Conservation (phyloP, 2,888 invertebrate genomes). For the Sminthurinus aureus region DNA sequence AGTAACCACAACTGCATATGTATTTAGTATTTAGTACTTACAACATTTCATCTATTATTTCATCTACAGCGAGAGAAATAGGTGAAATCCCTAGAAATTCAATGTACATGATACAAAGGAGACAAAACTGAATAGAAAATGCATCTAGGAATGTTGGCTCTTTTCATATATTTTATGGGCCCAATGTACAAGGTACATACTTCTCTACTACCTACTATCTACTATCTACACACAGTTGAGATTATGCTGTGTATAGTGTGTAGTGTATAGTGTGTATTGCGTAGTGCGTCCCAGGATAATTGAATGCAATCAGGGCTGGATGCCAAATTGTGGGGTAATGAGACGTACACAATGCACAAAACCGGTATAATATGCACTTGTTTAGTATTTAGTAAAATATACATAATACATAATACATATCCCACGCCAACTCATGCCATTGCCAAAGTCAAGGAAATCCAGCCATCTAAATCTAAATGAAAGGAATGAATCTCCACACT, state of each 20-base stretch:
- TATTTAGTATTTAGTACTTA: neutral
- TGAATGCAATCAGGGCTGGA: conserved; percentile 25
- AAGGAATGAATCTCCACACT: conserved; percentile 24
- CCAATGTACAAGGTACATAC: too few species aligned
- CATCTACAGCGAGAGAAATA: too few species aligned
- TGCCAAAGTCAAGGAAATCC: neutral
- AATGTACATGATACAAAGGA: too few species aligned
- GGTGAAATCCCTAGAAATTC: too few species aligned
- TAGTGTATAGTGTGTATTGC: too few species aligned
- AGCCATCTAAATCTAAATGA: conserved; percentile 5
- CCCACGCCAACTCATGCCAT: neutral
- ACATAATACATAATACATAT: neutral
- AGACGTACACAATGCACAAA: conserved; percentile 10
- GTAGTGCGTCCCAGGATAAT: neutral
- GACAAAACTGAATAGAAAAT: too few species aligned
- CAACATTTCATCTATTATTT: too few species aligned
- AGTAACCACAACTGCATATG: neutral
- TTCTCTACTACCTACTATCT: too few species aligned
- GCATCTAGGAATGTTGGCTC: too few species aligned
- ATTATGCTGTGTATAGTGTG: too few species aligned
- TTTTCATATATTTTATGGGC: too few species aligned
- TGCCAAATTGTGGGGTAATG: conserved; percentile 33
- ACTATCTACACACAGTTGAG: too few species aligned
- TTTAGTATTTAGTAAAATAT: neutral
- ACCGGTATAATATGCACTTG: neutral